Conservation (phyloP, 2,797 vertebrate species). For the Protonibea diacanthus region DNA sequence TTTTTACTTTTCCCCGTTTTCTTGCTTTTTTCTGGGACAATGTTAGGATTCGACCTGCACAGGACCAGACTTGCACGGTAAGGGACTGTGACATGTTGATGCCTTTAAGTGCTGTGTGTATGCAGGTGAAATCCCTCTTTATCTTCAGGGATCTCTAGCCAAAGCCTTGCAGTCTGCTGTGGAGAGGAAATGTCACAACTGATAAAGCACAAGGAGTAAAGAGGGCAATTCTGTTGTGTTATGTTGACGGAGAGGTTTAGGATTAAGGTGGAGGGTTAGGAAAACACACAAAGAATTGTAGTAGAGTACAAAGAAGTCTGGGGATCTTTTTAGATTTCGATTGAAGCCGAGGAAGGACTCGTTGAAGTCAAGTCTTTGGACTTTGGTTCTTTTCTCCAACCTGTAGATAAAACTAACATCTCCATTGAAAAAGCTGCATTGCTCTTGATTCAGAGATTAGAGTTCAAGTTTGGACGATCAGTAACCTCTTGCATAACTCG, state of each 20-base stretch:
- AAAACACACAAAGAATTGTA: neutral
- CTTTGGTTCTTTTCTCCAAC: constrained; percentile 23
- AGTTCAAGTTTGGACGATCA: constrained; percentile 17
- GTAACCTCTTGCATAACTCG: constrained; percentile 22
- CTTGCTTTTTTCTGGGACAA: constrained; percentile 42
- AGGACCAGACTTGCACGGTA: constrained; percentile 72
- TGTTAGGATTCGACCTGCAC: constrained; percentile 62
- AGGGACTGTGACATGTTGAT: constrained; percentile 42
- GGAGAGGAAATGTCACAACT: constrained; percentile 52
- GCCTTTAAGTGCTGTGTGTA: constrained; percentile 44
- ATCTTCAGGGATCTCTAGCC: constrained; percentile 56
- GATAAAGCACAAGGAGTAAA: constrained; percentile 49
- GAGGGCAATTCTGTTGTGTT: constrained; percentile 18
- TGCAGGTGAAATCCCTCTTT: constrained; percentile 66
- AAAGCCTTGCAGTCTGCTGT: constrained; percentile 46
- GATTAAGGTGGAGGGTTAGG: constrained; percentile 30
- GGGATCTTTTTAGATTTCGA: neutral
- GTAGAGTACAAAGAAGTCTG: neutral
- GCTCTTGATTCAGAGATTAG: constrained; percentile 41
- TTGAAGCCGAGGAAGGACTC: neutral
- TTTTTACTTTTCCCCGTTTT: constrained; percentile 35
- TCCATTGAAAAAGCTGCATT: constrained; percentile 16
- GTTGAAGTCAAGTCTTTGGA: neutral
- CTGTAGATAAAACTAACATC: constrained; percentile 21
- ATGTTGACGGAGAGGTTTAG: constrained; percentile 17